Evolutionary conservation across 2,113 vertebrate species (phyloP).

Genomic region (Chrysemys picta): DNA sequence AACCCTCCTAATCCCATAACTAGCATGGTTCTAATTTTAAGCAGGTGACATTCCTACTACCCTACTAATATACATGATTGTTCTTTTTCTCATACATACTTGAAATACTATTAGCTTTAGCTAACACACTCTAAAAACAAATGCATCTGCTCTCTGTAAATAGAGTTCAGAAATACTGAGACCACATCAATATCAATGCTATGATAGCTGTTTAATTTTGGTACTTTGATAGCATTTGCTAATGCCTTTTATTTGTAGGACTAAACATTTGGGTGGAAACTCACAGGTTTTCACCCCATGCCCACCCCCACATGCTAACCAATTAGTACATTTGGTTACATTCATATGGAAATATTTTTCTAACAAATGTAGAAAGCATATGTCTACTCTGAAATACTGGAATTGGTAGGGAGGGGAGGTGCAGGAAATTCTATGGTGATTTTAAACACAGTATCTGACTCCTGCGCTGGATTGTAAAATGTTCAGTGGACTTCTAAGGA

Average conservation of each 20-base stretch:
- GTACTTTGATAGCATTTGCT: slow-evolving; percentile 22
- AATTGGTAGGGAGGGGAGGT: neutral
- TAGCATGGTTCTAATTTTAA: slow-evolving; percentile 60
- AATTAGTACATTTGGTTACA: neutral
- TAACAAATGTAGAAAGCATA: slow-evolving; percentile 20
- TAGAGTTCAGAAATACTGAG: slow-evolving; percentile 28
- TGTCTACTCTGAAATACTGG: neutral
- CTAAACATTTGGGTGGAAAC: slow-evolving; percentile 41
- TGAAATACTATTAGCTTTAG: slow-evolving; percentile 55
- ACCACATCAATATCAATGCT: neutral
- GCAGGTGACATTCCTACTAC: slow-evolving; percentile 53
- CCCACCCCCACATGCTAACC: neutral
- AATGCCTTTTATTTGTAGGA: slow-evolving; percentile 16
- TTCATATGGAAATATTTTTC: slow-evolving; percentile 1
- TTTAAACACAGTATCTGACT: slow-evolving; percentile 36
- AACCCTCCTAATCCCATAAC: slow-evolving; percentile 32
- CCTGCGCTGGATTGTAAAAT: neutral
- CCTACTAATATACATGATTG: slow-evolving; percentile 53
- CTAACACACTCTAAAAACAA: slow-evolving; percentile 56
- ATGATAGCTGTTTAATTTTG: slow-evolving; percentile 25
- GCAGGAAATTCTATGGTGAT: neutral
- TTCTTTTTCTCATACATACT: slow-evolving; percentile 50
- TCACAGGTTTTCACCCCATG: neutral
- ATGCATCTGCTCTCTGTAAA: neutral
- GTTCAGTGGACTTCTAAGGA: neutral